phyloP scores from a whole-genome alignment of 2,797 vertebrate species.

The Typhlichthys eigenmanni region DNA sequence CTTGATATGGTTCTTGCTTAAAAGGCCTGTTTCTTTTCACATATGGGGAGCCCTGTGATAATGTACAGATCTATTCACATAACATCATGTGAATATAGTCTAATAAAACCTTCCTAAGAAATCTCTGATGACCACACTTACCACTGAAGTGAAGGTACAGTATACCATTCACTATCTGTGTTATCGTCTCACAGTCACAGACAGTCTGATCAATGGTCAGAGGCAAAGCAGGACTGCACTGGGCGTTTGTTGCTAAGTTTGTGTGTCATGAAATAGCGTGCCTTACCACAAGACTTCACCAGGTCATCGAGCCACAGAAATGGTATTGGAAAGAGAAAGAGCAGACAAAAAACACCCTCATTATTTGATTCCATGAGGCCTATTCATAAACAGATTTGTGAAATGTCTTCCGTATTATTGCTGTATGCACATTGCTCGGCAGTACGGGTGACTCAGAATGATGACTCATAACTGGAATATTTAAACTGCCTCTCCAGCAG shows the following conservation, averaged over 20 bases:
- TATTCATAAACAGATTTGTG: background rate
- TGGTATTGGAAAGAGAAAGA: background rate
- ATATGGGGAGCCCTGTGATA: too few species aligned
- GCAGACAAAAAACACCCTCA: background rate
- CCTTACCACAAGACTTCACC: slow-evolving; percentile 22
- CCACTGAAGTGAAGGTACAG: too few species aligned
- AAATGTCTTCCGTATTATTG: background rate
- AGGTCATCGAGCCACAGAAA: slow-evolving; percentile 31
- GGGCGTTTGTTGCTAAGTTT: slow-evolving; percentile 7
- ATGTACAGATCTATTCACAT: too few species aligned
- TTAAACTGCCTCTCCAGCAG: background rate
- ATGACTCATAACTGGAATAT: too few species aligned
- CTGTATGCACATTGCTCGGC: background rate
- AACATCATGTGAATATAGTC: slow-evolving; percentile 12
- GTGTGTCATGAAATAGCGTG: slow-evolving; percentile 34
- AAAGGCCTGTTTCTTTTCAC: too few species aligned
- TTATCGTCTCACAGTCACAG: too few species aligned
- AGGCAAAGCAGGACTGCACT: background rate
- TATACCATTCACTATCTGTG: too few species aligned
- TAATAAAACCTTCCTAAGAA: slow-evolving; percentile 1
- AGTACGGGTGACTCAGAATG: too few species aligned
- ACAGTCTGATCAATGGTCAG: too few species aligned
- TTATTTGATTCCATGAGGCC: background rate
- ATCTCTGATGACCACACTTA: background rate
- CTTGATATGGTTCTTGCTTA: background rate